phyloP scores from a whole-genome alignment of 2,888 invertebrate genomes.

The Lasius fuliginosus region DNA sequence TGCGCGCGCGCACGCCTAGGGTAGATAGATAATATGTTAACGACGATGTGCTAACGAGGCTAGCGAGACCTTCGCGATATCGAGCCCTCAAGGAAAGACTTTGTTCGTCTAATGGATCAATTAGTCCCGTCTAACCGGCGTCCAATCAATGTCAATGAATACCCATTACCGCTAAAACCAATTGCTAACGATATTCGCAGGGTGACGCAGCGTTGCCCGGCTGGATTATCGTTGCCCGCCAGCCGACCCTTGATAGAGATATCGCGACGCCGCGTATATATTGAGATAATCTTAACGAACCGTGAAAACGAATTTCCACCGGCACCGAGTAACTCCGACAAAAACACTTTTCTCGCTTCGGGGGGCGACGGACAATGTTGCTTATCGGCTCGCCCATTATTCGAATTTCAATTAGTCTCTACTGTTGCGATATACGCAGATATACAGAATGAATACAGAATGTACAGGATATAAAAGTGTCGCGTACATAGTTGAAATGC shows the following conservation, averaged over 20 bases:
- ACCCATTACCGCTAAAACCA: conserved; percentile 69
- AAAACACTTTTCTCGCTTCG: conserved; percentile 60
- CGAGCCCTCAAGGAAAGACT: conserved; percentile 64
- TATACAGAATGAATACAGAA: conserved; percentile 54
- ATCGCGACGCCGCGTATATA: conserved; percentile 15
- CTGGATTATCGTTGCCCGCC: conserved; percentile 29
- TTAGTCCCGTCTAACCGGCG: conserved; percentile 67
- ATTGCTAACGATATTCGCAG: conserved; percentile 67
- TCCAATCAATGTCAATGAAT: conserved; percentile 73
- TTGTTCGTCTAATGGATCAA: conserved; percentile 73
- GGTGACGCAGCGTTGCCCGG: conserved; percentile 35
- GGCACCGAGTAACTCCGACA: conserved; percentile 51
- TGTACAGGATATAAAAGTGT: conserved; percentile 21
- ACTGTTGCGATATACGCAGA: background rate
- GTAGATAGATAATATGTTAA: conserved; percentile 13
- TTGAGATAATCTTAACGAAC: conserved; percentile 68
- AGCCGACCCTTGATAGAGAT: conserved; percentile 39
- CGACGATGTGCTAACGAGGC: conserved; percentile 64
- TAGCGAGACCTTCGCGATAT: conserved; percentile 61
- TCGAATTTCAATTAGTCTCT: conserved; percentile 74
- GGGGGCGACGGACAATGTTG: conserved; percentile 53
- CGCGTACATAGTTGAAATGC: background rate
- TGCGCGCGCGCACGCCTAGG: background rate
- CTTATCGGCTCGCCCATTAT: conserved; percentile 73
- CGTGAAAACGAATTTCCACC: conserved; percentile 76